Conservation (phyloP, 2,888 invertebrate genomes). For the Lomographa bimaculata region DNA sequence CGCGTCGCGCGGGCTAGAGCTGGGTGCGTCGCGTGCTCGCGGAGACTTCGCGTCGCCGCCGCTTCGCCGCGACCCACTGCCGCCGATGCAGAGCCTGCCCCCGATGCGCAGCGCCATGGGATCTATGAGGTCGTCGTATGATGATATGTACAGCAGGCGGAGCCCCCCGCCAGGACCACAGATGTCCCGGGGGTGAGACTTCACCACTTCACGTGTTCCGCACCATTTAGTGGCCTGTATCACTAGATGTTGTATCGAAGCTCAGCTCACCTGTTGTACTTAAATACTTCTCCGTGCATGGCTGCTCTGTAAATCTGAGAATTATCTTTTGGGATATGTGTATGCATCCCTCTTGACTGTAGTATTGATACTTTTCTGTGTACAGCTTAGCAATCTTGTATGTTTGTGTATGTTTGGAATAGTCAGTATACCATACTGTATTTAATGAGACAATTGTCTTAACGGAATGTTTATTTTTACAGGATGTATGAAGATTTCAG, state of each 20-base stretch:
- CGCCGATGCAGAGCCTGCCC: conserved; percentile 90
- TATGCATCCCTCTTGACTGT: background rate
- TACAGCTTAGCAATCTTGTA: background rate
- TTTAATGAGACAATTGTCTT: too few species aligned
- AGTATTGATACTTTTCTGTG: background rate
- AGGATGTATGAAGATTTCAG: conserved; percentile 95
- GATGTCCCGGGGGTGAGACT: conserved; percentile 78
- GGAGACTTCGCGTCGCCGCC: conserved; percentile 90
- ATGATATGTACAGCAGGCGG: conserved; percentile 92
- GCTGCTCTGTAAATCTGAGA: background rate
- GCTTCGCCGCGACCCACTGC: conserved; percentile 90
- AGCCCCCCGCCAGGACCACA: conserved; percentile 87
- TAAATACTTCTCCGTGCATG: conserved; percentile 1
- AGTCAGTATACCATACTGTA: too few species aligned
- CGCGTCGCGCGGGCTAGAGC: conserved; percentile 78
- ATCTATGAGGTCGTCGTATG: conserved; percentile 88
- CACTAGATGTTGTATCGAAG: conserved; percentile 15
- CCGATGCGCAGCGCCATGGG: conserved; percentile 85
- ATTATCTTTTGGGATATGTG: background rate
- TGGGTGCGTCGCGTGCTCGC: conserved; percentile 81
- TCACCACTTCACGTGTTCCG: conserved; percentile 25
- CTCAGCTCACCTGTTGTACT: conserved; percentile 7
- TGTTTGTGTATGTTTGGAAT: too few species aligned
- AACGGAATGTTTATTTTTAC: conserved; percentile 58
- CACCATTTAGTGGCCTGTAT: conserved; percentile 15